Percentiles rank a stretch among this genome's conserved stretches.
These are phyloP conservation scores for Trogon melanurus DNA, from an alignment of 2,113 vertebrate species.

Conservation along the genomic window DNA sequence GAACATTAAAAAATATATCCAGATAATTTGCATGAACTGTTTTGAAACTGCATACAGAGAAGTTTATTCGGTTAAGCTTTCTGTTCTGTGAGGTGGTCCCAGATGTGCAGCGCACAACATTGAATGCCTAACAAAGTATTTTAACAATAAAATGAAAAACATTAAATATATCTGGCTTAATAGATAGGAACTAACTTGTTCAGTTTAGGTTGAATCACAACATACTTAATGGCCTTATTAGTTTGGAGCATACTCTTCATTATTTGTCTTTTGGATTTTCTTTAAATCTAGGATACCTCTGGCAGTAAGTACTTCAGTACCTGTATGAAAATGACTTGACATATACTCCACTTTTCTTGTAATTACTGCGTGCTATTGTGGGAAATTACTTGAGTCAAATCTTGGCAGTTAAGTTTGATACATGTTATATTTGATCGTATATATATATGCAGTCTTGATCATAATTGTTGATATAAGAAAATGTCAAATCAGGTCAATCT, in stretches of 20 bases:
- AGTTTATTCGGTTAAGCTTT: slow-evolving; percentile 37
- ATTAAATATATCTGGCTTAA: background rate
- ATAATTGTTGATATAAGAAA: background rate
- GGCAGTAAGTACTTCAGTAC: background rate
- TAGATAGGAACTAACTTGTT: background rate
- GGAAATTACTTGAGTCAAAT: slow-evolving; percentile 18
- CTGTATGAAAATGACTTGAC: background rate
- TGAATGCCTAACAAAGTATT: background rate
- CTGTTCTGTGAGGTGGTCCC: background rate
- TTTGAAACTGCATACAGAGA: background rate
- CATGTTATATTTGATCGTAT: background rate
- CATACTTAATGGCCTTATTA: background rate
- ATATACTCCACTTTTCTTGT: background rate
- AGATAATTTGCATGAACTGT: slow-evolving; percentile 36
- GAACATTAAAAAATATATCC: slow-evolving; percentile 14
- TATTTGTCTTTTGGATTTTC: background rate
- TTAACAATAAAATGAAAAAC: background rate
- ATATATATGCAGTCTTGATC: background rate
- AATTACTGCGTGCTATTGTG: slow-evolving; percentile 11
- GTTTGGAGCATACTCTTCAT: background rate
- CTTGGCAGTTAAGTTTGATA: background rate
- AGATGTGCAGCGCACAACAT: background rate
- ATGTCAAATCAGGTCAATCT: background rate
- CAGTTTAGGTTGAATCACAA: background rate
- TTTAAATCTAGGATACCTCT: background rate